Percentiles rank a stretch among this genome's conserved stretches.
Evolutionary conservation across 2,113 vertebrate genomes (phyloP).

Genomic region (Oreochromis aureus): DNA sequence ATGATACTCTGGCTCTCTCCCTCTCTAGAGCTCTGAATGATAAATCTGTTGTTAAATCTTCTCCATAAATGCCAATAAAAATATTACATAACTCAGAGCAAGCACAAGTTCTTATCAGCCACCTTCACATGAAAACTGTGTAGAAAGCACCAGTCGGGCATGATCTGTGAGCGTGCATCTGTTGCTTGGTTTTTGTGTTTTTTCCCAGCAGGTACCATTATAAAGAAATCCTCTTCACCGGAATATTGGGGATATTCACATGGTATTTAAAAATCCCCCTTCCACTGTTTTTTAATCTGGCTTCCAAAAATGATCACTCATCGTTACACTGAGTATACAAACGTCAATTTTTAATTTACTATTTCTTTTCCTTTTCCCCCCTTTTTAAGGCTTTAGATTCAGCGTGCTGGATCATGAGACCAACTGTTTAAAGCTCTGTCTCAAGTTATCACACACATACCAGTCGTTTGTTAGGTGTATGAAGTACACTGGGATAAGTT

Average conservation of each 20-base stretch:
- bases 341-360: not conserved
- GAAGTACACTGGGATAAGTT: not conserved
- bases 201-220: not conserved
- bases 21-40: slow-evolving; percentile 64
- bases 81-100: slow-evolving; percentile 48
- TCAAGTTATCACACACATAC: not conserved
- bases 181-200: not conserved
- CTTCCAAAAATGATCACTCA: not conserved
- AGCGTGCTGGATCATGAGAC: not conserved
- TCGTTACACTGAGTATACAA: not conserved
- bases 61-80: slow-evolving; percentile 70
- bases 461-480: not conserved
- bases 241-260: not conserved
- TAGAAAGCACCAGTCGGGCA: not conserved
- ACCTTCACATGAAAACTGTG: not conserved
- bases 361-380: not conserved
- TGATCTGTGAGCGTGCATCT: not conserved
- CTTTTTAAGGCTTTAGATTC: not conserved
- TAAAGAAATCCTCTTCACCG: not conserved
- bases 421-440: not conserved
- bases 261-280: not conserved
- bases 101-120: slow-evolving; percentile 1
- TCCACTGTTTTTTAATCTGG: not conserved
- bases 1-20: slow-evolving; percentile 61
- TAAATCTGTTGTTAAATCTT: slow-evolving; percentile 71